These are phyloP conservation scores for Nasonia oneida DNA, from an alignment of 2,888 invertebrate species.

Conservation along the genomic window DNA sequence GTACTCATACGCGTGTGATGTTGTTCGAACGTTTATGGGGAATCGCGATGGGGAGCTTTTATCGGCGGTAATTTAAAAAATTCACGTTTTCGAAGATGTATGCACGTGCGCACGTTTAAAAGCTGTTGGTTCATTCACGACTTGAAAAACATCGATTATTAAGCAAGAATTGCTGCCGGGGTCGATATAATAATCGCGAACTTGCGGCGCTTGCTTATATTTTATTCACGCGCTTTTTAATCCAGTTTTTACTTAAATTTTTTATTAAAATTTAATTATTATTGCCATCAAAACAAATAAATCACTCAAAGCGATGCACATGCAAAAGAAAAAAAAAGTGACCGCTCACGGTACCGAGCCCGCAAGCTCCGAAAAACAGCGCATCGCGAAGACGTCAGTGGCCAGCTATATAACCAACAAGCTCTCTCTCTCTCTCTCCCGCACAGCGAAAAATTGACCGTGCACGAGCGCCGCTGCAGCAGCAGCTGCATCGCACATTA, in stretches of 20 bases:
- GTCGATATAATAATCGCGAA: background rate
- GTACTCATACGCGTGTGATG: background rate
- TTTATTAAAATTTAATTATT: too few relatives aligned
- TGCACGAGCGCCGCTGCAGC: background rate
- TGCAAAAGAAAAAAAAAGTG: too few relatives aligned
- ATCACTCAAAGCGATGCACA: too few relatives aligned
- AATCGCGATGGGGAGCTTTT: background rate
- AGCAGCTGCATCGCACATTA: background rate
- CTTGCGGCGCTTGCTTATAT: background rate
- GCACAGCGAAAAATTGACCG: background rate
- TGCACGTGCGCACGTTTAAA: too few relatives aligned
- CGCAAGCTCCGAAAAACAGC: background rate
- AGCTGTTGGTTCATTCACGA: too few relatives aligned
- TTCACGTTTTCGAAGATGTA: too few relatives aligned
- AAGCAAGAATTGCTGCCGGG: background rate
- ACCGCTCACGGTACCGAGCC: background rate
- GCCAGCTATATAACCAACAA: background rate
- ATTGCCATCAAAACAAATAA: too few relatives aligned
- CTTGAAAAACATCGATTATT: background rate
- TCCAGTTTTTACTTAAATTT: too few relatives aligned
- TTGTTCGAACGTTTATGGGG: background rate
- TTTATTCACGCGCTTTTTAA: background rate
- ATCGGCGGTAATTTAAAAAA: too few relatives aligned
- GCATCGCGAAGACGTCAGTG: conserved; percentile 5
- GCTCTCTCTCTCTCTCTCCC: background rate